phyloP scores from a whole-genome alignment of 2,113 vertebrate species.

The Brienomyrus brachyistius region DNA sequence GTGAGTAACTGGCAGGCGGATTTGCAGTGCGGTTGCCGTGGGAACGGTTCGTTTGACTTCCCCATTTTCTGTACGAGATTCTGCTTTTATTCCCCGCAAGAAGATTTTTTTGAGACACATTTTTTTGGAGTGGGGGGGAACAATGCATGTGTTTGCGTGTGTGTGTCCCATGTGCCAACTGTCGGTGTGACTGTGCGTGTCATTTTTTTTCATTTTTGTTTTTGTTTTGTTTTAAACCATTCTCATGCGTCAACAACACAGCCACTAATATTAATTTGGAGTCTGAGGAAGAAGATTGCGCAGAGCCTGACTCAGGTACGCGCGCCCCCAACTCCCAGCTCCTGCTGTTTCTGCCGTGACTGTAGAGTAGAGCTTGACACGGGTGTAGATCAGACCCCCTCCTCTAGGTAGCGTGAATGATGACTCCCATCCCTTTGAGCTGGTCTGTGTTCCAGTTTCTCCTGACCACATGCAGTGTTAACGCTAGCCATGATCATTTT shows the following conservation, averaged over 20 bases:
- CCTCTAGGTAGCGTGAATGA: neutral
- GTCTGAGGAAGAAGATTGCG: slow-evolving; percentile 38
- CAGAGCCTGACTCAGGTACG: slow-evolving; percentile 36
- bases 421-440: neutral
- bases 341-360: neutral
- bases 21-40: slow-evolving; percentile 46
- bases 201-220: neutral
- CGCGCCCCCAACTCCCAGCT: neutral
- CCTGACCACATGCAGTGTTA: neutral
- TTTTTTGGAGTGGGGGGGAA: slow-evolving; percentile 27
- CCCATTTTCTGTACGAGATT: neutral
- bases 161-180: slow-evolving; percentile 9
- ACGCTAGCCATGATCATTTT: neutral
- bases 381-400: neutral
- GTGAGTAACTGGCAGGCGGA: slow-evolving; percentile 63
- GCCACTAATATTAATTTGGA: slow-evolving; percentile 48
- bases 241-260: slow-evolving; percentile 36
- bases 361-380: neutral
- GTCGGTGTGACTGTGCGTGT: slow-evolving; percentile 7
- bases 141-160: neutral
- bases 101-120: neutral
- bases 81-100: neutral
- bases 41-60: neutral
- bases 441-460: neutral
- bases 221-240: slow-evolving; percentile 10